Conservation (phyloP, 2,888 invertebrate species). For the Rhagonycha fulva region DNA sequence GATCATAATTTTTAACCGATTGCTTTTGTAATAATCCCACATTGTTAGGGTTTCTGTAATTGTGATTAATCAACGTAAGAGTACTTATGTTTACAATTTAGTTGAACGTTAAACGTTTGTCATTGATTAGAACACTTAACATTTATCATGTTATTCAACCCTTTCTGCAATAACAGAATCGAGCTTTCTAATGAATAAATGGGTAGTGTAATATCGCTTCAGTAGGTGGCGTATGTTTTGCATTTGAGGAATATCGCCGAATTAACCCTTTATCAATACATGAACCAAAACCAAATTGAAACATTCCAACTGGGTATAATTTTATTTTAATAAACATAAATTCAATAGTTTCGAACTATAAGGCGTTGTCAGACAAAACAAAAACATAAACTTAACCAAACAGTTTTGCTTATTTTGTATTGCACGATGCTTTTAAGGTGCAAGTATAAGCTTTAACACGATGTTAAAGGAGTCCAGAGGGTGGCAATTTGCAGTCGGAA, state of each 20-base stretch:
- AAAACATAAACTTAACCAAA: neutral
- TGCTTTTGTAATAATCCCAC: neutral
- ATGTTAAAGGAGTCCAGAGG: constrained; percentile 28
- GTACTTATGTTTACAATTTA: neutral
- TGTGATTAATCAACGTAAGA: neutral
- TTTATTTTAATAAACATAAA: neutral
- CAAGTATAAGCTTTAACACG: constrained; percentile 22
- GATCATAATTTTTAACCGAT: neutral
- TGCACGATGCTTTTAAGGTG: constrained; percentile 24
- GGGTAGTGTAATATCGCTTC: neutral
- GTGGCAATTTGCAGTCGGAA: constrained; percentile 52
- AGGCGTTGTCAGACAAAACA: neutral
- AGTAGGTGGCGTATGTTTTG: neutral
- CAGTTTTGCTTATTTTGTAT: constrained; percentile 19
- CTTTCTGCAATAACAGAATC: constrained; percentile 36
- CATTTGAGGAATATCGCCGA: neutral
- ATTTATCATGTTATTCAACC: constrained; percentile 41
- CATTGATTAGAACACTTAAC: constrained; percentile 34
- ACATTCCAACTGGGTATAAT: neutral
- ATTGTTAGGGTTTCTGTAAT: neutral
- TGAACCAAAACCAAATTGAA: neutral
- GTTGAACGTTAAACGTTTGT: neutral
- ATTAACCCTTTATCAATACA: neutral
- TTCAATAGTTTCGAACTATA: neutral
- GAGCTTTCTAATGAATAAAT: neutral